Base-by-base conservation (phyloP, 2,797 vertebrate species). In the Neosalanx taihuensis region DNA sequence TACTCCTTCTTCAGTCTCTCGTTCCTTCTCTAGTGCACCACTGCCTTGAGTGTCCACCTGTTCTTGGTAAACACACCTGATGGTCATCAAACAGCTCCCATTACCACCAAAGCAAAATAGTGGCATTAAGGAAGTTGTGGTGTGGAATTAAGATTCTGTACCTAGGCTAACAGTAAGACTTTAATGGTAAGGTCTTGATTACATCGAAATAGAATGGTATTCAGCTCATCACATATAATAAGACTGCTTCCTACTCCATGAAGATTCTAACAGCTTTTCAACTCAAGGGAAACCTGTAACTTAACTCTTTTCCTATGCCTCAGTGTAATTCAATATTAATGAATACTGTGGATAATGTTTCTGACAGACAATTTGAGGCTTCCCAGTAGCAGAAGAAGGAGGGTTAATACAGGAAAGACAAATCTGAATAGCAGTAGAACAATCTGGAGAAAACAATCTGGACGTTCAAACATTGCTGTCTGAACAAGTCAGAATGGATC, bases 271-370 rank as follows among this genome's bases (percentile, higher is more conserved):
- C 76, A 73, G 80, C 59, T 59, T 61, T 29, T 77, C 67, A 82
- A 80, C 81, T 15, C 2, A 18, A 41, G 64, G 72, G 60, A 78
- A 71, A 33, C 65, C 18, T 62, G 64, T 73, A 77, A 90, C 77
- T 72, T 13, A 80, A 90, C 76, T 75, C 74, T 53, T 53, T 30
- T 72, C 35, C 71, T 74, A 78, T 80, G 29, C 60, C 17, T 62
- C 72, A 62, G 33, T 53, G 46, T 9, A 10, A 20, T 69, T 86
- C 76, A 90, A 90, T 29, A 87, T 81, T 91, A 83, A 92, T 92
- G 90, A 74, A 92, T 62, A 73, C 49, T 68, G 23, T 20, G 46
- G 85, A 37, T 83, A 88, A 73, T 35, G 84, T 84, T 90, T 84
- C 83, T 70, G 70, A 20, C n/a, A 35, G 13, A 13, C 35, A 58